phyloP scores from a whole-genome alignment of 2,797 vertebrate genomes.

The Phalloptychus januarius region DNA sequence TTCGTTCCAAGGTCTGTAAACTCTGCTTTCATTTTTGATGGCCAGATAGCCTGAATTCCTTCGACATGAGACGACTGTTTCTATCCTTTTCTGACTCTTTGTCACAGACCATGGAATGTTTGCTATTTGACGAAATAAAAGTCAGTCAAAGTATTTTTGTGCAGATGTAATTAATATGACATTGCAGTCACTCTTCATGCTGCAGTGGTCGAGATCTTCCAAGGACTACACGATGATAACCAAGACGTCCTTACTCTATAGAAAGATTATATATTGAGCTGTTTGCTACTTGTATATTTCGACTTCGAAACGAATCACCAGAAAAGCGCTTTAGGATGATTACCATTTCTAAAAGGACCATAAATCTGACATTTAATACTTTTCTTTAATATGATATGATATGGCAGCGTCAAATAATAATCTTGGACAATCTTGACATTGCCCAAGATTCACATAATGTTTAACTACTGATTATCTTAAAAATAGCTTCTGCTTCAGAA shows the following conservation, averaged over 20 bases:
- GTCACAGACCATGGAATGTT: conserved; percentile 1
- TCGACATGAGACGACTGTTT: conserved; percentile 18
- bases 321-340: not conserved
- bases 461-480: too few relatives aligned
- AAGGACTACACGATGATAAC: conserved; percentile 26
- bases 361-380: not conserved
- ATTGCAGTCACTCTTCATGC: conserved; percentile 25
- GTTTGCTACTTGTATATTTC: not conserved
- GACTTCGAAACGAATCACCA: not conserved
- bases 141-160: conserved; percentile 50
- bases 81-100: conserved; percentile 3
- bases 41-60: conserved; percentile 24
- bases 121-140: conserved; percentile 34
- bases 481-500: too few relatives aligned
- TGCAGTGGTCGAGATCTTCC: conserved; percentile 46
- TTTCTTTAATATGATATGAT: not conserved
- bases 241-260: conserved; percentile 20
- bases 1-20: conserved; percentile 31
- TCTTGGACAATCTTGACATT: too few relatives aligned
- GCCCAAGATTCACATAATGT: too few relatives aligned
- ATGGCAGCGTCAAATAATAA: not conserved
- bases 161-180: conserved; percentile 32
- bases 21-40: conserved; percentile 28
- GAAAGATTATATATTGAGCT: not conserved
- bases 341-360: not conserved